phyloP scores from a whole-genome alignment of 2,113 vertebrate species.

The Reinhardtius hippoglossoides region DNA sequence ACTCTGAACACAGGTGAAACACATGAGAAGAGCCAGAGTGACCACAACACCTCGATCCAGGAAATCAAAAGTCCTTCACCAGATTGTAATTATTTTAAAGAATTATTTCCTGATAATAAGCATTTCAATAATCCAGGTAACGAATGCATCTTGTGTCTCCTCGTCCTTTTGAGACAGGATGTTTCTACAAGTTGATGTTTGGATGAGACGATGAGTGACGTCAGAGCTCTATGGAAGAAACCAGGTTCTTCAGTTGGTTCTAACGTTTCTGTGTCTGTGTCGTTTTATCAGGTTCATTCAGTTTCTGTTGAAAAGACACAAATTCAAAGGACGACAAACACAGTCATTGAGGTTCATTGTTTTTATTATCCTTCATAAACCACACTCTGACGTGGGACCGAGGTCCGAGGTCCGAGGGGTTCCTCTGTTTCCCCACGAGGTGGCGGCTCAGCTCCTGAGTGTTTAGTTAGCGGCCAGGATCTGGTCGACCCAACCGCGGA shows the following conservation, averaged over 20 bases:
- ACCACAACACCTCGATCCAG: too few species aligned
- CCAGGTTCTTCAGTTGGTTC: not conserved
- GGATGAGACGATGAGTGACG: too few species aligned
- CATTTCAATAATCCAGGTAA: too few species aligned
- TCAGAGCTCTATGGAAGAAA: too few species aligned
- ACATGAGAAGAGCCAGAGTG: too few species aligned
- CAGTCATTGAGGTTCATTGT: not conserved
- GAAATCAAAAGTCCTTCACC: too few species aligned
- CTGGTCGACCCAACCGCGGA: slow-evolving; percentile 80
- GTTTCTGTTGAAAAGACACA: not conserved
- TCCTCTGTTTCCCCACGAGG: not conserved
- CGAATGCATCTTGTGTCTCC: not conserved
- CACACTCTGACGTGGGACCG: not conserved
- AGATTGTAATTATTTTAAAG: too few species aligned
- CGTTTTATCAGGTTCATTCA: not conserved
- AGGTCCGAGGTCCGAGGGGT: not conserved
- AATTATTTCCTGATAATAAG: too few species aligned
- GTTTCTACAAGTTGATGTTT: too few species aligned
- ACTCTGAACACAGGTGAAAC: too few species aligned
- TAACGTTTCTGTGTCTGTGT: not conserved
- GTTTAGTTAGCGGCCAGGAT: slow-evolving; percentile 80
- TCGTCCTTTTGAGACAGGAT: not conserved
- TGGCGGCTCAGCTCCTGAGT: rapidly evolving
- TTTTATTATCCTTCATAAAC: slow-evolving; percentile 20
- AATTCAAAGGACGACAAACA: slow-evolving; percentile 7